Conservation (phyloP, 2,888 invertebrate genomes). For the Arctia plantaginis region DNA sequence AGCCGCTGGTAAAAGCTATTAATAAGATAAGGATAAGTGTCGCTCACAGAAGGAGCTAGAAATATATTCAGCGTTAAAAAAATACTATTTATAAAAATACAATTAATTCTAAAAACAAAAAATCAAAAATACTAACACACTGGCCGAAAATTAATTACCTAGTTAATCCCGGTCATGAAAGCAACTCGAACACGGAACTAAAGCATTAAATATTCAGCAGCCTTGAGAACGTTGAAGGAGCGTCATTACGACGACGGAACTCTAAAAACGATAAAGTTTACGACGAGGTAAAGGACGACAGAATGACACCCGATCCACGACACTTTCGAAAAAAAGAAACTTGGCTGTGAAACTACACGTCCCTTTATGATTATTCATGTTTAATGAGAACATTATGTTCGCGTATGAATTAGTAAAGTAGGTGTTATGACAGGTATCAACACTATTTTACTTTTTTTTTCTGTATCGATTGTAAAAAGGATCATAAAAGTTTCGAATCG, state of each 20-base stretch:
- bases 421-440: conserved; percentile 6
- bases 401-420: conserved; percentile 15
- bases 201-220: conserved; percentile 52
- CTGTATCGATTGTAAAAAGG: neutral
- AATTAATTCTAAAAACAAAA: neutral
- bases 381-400: conserved; percentile 27
- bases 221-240: conserved; percentile 52
- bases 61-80: neutral
- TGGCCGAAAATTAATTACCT: conserved; percentile 21
- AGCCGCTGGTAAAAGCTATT: too few relatives aligned
- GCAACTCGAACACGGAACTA: conserved; percentile 50
- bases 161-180: conserved; percentile 50
- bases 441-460: neutral
- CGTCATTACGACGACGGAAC: conserved; percentile 72
- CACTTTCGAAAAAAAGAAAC: conserved; percentile 79
- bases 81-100: neutral
- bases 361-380: conserved; percentile 51
- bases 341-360: conserved; percentile 67
- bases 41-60: neutral
- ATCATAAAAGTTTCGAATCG: neutral
- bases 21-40: neutral
- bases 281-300: conserved; percentile 78
- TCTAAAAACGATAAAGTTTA: conserved; percentile 80
- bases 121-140: neutral
- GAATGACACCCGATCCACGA: conserved; percentile 74